These are phyloP conservation scores for Drosophila subsilvestris DNA, from an alignment of 2,888 invertebrate species.

Conservation along the genomic window DNA sequence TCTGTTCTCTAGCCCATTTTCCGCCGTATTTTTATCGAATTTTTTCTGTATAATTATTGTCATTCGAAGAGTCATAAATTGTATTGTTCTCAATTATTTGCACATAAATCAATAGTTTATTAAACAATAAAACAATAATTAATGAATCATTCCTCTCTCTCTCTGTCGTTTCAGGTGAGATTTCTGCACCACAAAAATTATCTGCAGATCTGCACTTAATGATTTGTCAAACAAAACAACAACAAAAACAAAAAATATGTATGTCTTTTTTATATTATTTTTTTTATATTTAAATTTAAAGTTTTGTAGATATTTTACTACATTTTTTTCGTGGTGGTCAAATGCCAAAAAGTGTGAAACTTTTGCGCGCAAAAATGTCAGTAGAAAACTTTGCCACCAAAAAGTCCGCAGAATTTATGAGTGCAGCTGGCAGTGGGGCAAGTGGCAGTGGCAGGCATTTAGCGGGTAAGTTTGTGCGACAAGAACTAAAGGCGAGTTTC, in stretches of 20 bases:
- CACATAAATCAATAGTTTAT: constrained; percentile 39
- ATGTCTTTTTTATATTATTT: background rate
- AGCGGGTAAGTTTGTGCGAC: constrained; percentile 71
- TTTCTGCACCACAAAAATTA: constrained; percentile 18
- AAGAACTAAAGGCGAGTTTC: constrained; percentile 25
- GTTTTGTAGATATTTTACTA: background rate
- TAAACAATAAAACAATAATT: constrained; percentile 23
- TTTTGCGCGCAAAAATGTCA: constrained; percentile 64
- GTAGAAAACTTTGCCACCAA: constrained; percentile 62
- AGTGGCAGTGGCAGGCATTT: constrained; percentile 39
- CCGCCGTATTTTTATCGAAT: background rate
- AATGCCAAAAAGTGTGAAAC: constrained; percentile 17
- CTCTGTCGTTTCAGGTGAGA: constrained; percentile 62
- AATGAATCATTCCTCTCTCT: constrained; percentile 30
- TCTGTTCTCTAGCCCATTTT: background rate
- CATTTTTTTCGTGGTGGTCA: constrained; percentile 52
- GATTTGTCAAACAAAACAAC: constrained; percentile 35
- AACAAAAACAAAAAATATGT: no score
- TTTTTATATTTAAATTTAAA: constrained; percentile 8
- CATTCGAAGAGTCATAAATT: constrained; percentile 25
- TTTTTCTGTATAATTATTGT: constrained; percentile 15
- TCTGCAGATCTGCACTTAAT: constrained; percentile 26
- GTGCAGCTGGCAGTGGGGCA: constrained; percentile 24
- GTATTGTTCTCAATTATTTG: constrained; percentile 27
- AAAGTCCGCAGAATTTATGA: constrained; percentile 70